Base-by-base conservation (phyloP, 2,797 vertebrate species). In the Gymnoscopelus braueri region DNA sequence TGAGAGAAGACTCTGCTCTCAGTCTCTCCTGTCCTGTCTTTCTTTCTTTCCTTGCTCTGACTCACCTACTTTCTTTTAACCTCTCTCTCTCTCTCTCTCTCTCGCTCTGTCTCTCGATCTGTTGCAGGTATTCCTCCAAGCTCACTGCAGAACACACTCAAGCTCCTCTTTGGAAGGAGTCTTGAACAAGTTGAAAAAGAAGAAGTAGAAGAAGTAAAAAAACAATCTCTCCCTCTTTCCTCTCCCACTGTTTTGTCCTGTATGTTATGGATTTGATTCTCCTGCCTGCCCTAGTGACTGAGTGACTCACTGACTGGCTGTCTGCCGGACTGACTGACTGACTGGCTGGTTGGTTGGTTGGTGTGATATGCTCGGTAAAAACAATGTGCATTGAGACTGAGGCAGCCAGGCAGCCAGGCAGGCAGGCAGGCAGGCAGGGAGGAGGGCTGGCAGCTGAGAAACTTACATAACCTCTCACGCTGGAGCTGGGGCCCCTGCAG, bases 381-480 rank as follows among this genome's bases (percentile, higher is more conserved):
- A 74, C 82, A 66, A 26, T 80, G 81, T 77, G 72, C 86, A 65
- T 88, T 75, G 82, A 87, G 65, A 75, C 72, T 70, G 78, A 72
- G 74, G 72, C 74, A 88, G 77, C 81, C 80, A 87, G 83, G 75
- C 73, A 86, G 85, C 83, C 85, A 78, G 81, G 39, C 5, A 72
- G 75, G 72, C 73, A 86, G 85, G 84, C 85, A 78, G 81, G 39
- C 5, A 72, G 75, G 72, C 72, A 88, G 77, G 81, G 79, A 87
- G 82, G 75, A 90, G 87, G 86, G 84, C 73, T 86, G 85, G 84
- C 86, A 78, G 81, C 82, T 87, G 72, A 87, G 82, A 81, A 77
- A 85, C 88, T 94, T 94, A 91, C 91, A 91, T 94, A 94, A 93
- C 81, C 78, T 67, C 75, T 81, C 79, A 89, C 62, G 83, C 82